Conservation (phyloP, 2,113 vertebrate genomes). For the Varanus salvator region DNA sequence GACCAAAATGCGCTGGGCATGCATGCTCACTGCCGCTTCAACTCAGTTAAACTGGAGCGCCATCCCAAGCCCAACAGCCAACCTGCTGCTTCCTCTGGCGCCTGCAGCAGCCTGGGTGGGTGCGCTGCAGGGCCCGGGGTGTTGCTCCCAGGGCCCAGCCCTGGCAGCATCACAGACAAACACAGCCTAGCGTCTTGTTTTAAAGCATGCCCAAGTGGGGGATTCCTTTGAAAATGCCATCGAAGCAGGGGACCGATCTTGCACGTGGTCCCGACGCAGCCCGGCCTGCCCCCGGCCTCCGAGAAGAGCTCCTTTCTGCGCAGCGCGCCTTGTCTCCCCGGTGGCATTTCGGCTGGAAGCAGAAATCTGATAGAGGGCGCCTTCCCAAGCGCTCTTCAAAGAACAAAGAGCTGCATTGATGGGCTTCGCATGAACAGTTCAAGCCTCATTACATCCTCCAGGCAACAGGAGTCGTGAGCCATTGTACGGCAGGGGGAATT, state of each 20-base stretch:
- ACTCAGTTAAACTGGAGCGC: no score
- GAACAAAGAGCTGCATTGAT: conserved; percentile 69
- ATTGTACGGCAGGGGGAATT: neutral
- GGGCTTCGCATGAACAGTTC: conserved; percentile 1
- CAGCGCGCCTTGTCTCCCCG: conserved; percentile 10
- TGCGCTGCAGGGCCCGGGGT: no score
- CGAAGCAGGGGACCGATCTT: neutral
- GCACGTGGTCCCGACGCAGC: neutral
- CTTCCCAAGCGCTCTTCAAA: neutral
- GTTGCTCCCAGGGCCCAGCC: no score
- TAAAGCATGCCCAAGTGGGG: no score
- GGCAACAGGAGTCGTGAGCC: conserved; percentile 14
- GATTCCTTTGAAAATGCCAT: neutral
- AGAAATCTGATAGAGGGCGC: conserved; percentile 29
- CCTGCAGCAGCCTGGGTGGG: no score
- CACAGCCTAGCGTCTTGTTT: neutral
- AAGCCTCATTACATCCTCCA: conserved; percentile 42
- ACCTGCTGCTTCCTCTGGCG: no score
- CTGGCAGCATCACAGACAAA: no score
- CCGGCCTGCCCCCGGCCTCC: no score
- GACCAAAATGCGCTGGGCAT: no score
- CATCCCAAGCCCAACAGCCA: no score
- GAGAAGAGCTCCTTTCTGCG: conserved; percentile 13
- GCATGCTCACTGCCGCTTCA: no score
- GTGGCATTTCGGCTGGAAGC: conserved; percentile 26